These are phyloP conservation scores for Thalassarche chlororhynchos DNA, from an alignment of 2,113 vertebrate genomes.

Conservation along the genomic window DNA sequence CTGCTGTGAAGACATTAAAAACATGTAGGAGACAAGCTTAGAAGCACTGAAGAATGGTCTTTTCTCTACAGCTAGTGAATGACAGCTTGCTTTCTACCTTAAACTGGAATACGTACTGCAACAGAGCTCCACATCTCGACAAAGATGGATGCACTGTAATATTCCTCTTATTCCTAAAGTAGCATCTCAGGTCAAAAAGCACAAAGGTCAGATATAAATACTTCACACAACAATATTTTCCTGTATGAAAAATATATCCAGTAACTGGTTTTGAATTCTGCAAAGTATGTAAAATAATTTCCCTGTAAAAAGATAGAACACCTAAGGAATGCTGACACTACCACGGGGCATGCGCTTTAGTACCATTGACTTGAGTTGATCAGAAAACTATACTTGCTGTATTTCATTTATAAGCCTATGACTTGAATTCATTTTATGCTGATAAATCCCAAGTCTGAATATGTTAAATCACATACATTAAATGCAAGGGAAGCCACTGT, in stretches of 20 bases:
- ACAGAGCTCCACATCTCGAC: background rate
- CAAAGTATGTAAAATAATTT: background rate
- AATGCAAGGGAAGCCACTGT: background rate
- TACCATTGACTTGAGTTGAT: background rate
- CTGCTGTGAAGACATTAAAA: background rate
- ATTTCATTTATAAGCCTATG: background rate
- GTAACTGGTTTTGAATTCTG: background rate
- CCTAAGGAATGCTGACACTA: background rate
- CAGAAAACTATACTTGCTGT: background rate
- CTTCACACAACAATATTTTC: background rate
- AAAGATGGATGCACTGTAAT: background rate
- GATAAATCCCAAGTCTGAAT: background rate
- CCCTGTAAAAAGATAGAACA: background rate
- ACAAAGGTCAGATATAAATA: background rate
- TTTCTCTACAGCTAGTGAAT: background rate
- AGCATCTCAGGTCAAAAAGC: background rate
- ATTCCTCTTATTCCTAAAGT: background rate
- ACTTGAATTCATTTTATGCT: background rate
- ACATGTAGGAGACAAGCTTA: background rate
- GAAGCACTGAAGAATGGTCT: background rate
- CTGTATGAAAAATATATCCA: background rate
- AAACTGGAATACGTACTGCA: background rate
- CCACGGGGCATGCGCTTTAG: rapidly evolving
- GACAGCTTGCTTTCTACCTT: background rate
- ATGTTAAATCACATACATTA: background rate